Evolutionary conservation across 2,797 vertebrate species (phyloP), one percentile per base, ranked within the genome.

Genomic region (Phrynocephalus guinanensis): DNA sequence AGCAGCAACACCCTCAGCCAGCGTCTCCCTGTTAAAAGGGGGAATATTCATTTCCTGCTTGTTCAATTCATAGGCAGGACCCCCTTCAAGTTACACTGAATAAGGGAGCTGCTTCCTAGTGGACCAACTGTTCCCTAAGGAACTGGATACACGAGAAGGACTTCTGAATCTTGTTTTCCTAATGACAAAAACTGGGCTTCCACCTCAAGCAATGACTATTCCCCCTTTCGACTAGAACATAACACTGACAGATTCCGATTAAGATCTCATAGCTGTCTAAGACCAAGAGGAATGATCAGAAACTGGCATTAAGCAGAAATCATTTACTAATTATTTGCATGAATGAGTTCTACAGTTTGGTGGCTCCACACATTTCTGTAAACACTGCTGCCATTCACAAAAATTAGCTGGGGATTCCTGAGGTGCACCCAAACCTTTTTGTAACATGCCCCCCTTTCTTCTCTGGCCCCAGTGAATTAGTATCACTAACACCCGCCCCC

Each of bases 1-100:
- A 94, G 94, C 90, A 82, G 89, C 90, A 92, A 76, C 1, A n/a
- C 83, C 88, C 86, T 91, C 91, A 91, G 33, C 83, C 3, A 0
- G 48, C 18, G 0, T 76, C 83, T 91, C 1, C 86, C 87, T 50
- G 84, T 68, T 84, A 63, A 82, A 84, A 87, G 90, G 84, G 87
- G 81, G 92, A 44, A 44, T 44, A 44, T 44, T 44, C 5, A 44
- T 44, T 44, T 44, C 67, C 76, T 79, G 76, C 30, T 70, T 85
- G 63, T 66, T 67, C 83, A 75, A 33, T 52, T 30, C 83, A 76
- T 81, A 76, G 16, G 7, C 60, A 81, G 16, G 48, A 30, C 81
- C 70, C 70, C 18, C 73, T 85, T 76, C 33, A 48, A 60, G 18
- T 79, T 72, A 79, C 67, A 56, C 6, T 56, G 66, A 82, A 71